Conservation (phyloP, 2,888 invertebrate species). For the Ariolimax columbianus region DNA sequence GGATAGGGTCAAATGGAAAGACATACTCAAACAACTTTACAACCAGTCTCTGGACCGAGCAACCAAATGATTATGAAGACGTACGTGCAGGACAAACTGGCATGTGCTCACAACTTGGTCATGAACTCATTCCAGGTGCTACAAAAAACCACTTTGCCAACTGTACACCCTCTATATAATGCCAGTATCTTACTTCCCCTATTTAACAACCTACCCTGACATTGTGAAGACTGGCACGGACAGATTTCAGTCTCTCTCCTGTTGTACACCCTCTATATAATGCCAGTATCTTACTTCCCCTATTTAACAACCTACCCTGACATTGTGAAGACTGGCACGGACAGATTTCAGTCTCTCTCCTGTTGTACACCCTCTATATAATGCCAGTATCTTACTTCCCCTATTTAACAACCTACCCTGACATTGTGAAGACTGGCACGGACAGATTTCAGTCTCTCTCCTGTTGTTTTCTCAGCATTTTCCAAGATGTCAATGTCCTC, state of each 20-base stretch:
- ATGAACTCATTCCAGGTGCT: no score
- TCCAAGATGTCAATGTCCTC: constrained; percentile 94
- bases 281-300: no score
- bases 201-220: constrained; percentile 50
- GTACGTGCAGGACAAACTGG: no score
- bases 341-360: constrained; percentile 88
- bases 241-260: constrained; percentile 86
- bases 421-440: constrained; percentile 78
- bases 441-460: constrained; percentile 87
- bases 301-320: constrained; percentile 50
- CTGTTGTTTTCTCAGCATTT: constrained; percentile 89
- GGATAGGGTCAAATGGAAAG: no score
- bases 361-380: constrained; percentile 82
- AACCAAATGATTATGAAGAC: no score
- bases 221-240: constrained; percentile 80
- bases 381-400: background rate
- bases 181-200: no score
- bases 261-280: no score
- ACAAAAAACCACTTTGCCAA: no score
- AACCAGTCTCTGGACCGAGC: no score
- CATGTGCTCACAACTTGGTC: no score
- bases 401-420: constrained; percentile 47
- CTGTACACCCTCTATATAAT: no score
- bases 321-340: constrained; percentile 78
- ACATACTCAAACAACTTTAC: no score